Evolutionary conservation across 2,888 invertebrate genomes (phyloP).

Genomic region (Biston betularia): DNA sequence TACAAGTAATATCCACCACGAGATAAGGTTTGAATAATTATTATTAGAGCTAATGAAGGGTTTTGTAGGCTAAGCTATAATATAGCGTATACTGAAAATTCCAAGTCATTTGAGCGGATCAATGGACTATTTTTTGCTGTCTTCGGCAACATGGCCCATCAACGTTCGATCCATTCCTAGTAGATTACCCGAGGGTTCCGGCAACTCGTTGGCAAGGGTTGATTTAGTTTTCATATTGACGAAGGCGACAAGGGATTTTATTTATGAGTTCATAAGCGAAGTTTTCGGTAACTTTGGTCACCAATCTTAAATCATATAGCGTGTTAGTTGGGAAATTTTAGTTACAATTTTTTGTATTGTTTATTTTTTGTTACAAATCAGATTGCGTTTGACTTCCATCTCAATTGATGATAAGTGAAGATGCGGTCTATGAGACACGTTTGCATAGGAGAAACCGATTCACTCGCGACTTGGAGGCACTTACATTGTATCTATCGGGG

Average conservation of each 20-base stretch:
- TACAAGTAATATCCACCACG: too few relatives aligned
- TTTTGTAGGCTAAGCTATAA: too few relatives aligned
- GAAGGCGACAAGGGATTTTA: slow-evolving; percentile 23
- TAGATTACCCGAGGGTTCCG: slow-evolving; percentile 33
- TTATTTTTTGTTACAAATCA: neutral
- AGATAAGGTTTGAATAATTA: too few relatives aligned
- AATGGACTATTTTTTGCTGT: slow-evolving; percentile 36
- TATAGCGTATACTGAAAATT: slow-evolving; percentile 1
- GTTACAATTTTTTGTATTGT: neutral
- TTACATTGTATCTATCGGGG: too few relatives aligned
- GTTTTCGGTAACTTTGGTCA: slow-evolving; percentile 9
- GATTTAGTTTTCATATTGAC: slow-evolving; percentile 31
- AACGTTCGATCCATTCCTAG: slow-evolving; percentile 24
- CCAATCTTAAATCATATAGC: neutral
- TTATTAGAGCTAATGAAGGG: too few relatives aligned
- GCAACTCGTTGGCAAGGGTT: slow-evolving; percentile 29
- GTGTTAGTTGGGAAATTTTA: neutral
- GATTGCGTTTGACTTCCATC: too few relatives aligned
- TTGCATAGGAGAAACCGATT: too few relatives aligned
- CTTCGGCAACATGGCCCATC: slow-evolving; percentile 36
- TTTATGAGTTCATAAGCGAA: slow-evolving; percentile 27
- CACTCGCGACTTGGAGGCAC: too few relatives aligned
- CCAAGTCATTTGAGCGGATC: slow-evolving; percentile 41
- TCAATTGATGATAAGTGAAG: too few relatives aligned
- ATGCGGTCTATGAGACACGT: too few relatives aligned